Base-by-base conservation (phyloP, 2,888 invertebrate species). In the Temnothorax rugatulus region DNA sequence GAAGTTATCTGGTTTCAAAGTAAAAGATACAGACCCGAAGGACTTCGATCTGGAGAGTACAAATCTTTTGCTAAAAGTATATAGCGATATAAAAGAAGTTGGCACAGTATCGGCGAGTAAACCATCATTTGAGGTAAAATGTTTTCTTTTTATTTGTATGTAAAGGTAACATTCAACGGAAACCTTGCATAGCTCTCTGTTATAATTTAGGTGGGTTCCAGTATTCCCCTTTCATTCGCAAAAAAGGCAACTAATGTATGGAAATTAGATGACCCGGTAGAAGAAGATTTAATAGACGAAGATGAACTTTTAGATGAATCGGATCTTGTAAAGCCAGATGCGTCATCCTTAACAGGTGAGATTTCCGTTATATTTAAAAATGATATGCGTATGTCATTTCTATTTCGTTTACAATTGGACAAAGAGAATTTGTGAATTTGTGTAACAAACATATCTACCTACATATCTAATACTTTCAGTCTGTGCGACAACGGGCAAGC, bases 271-370 rank as follows among this genome's bases (percentile, higher is more conserved):
- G 96, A 96, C 76, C 96, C 96, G 13, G 96, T 96, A 87, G 97
- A 98, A 92, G 97, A 97, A 91, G 97, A 97, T 85, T 95, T 97
- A 44, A 98, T 99, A 89, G 97, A 99, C 95, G 97, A 98, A 85
- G 97, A 99, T 95, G 97, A 97, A 89, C 96, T 99, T 44, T 95
- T 99, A 25, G 98, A 99, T 95, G 98, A 98, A 91, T 97, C 97
- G 84, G 99, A 99, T 95, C 96, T 98, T 87, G 96, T 97, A 91
- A 98, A 98, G 95, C 99, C 99, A 4, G 97, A 98, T 92, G 97
- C 97, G 44, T 95, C 96, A 25, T 97, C 97, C 15, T 95, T 99
- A n/a, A 97, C 96, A 96, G 98, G 98, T 98, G 94, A 66, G 34
- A n/a, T 74, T 41, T 75, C 13, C 2, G 59, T 18, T 38, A 82